Base-by-base conservation (phyloP, 1,140 invertebrate genomes). In the Drosophila suzukii region DNA sequence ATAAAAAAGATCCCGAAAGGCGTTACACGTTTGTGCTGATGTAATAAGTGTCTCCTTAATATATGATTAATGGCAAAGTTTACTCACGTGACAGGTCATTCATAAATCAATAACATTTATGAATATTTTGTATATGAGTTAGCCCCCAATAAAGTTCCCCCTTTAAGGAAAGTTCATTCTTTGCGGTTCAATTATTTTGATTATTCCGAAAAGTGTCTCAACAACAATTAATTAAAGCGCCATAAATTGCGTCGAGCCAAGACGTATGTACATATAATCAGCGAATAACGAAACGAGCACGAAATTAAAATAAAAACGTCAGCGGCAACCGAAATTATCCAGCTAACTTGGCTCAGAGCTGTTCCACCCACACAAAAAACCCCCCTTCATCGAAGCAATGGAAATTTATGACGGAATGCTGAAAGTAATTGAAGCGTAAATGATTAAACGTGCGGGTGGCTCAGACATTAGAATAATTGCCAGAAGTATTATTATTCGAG, bases 271-370 rank as follows among this genome's bases (percentile, higher is more conserved):
- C 55, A 27, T 30, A 50, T 15, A 60, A 60, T 55, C 71, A 71
- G 62, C 75, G 13, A 57, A 57, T 58, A 81, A 73, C 73, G 61
- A 51, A 81, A 73, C 73, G 70, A 82, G 73, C 81, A 80, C 72
- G 82, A 84, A 81, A 76, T 77, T 62, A 77, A 74, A 84, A 86
- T 85, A 81, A 79, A 88, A 82, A 58, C 78, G 70, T 78, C 83
- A 84, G 81, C 56, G 55, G 38, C 74, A 56, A 51, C 60, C 55
- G 61, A 76, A 78, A 88, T 88, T 76, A 73, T 74, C 71, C 65
- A 60, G 20, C 62, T 32, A 61, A 75, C 49, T 67, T 63, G 58
- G 56, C 50, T 72, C 47, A 34, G 30, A 57, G 39, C 30, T 41
- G 38, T 15, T 66, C 50, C 47, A 50, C 46, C 78, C 76, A 62